Base-by-base conservation (phyloP, 2,797 vertebrate species). In the Pristis pectinata region DNA sequence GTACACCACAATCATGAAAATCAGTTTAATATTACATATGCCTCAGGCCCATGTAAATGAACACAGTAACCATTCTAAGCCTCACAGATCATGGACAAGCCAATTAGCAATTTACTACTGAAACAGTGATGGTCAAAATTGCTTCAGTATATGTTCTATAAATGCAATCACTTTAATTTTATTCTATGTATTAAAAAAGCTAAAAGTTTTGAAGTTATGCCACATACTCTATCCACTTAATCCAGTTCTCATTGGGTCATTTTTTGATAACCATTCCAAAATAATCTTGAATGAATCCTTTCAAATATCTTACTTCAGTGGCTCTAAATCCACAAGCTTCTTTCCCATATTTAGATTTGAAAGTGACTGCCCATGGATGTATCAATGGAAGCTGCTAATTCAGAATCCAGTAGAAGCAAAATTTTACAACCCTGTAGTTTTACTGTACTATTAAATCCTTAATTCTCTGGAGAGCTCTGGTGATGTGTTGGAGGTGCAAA, bases 381-480 rank as follows among this genome's bases (percentile, higher is more conserved):
- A 91, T 37, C 6, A 17, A 17, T n/a, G 56, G 34, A 59, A 89
- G 17, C 61, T 67, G n/a, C 2, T 10, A 41, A 91, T 67, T 91
- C 61, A 41, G 59, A 91, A 91, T 91, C 59, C 67, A 64, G 87
- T 24, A 41, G n/a, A 61, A 41, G 87, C 37, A 91, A 37, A 8
- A 91, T 91, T 91, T 91, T 91, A 22, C 61, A 91, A 91, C 87
- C 64, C 92, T 76, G 15, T 74, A 53, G 27, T 53, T 74, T 76
- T 53, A 72, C 44, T 76, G 27, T 53, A 53, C 37, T 94, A 94
- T 94, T 94, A 94, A 74, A 53, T 74, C 92, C 27, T 74, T 94
- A 94, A 76, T 67, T 94, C 70, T 74, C 92, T 56, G 70, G 92
- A 53, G 92, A 94, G 41, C 44, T 10, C 44, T 74, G 56, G 92